Conservation (phyloP, 2,113 vertebrate genomes). For the Isurus oxyrinchus region DNA sequence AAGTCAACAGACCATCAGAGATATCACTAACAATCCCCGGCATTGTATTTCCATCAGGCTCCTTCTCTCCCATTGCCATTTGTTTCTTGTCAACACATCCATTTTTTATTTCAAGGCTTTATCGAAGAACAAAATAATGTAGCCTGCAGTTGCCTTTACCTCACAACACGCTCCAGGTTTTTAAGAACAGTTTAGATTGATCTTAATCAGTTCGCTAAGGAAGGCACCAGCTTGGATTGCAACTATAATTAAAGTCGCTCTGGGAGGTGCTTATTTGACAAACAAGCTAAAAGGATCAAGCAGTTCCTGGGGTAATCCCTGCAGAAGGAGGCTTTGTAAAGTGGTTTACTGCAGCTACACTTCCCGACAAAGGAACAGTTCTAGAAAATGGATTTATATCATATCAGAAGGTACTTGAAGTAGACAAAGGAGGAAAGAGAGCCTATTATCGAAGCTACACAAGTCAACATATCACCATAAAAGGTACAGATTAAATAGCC, state of each 20-base stretch:
- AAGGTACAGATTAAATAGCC: not conserved
- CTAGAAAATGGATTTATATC: not conserved
- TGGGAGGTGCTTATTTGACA: not conserved
- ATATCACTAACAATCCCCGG: not conserved
- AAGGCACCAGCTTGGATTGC: not conserved
- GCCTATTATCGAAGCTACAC: not conserved
- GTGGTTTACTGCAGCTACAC: not conserved
- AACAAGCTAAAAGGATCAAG: not conserved
- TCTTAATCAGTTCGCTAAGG: not conserved
- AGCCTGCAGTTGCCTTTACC: not conserved
- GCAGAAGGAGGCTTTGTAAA: not conserved
- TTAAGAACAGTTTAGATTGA: not conserved
- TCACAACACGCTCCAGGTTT: not conserved
- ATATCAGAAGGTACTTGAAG: slow-evolving; percentile 9
- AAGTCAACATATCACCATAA: slow-evolving; percentile 1
- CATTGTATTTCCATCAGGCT: not conserved
- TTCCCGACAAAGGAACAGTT: not conserved
- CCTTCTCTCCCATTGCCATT: not conserved
- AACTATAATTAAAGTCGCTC: not conserved
- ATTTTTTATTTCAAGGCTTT: not conserved
- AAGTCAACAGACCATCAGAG: not conserved
- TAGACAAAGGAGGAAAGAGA: not conserved
- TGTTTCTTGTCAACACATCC: not conserved
- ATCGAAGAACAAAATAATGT: not conserved
- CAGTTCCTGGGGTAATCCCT: slow-evolving; percentile 4